Evolutionary conservation across 2,888 invertebrate genomes (phyloP), one percentile per base, ranked within the genome.

Genomic region (Eudasyphora cyanicolor): DNA sequence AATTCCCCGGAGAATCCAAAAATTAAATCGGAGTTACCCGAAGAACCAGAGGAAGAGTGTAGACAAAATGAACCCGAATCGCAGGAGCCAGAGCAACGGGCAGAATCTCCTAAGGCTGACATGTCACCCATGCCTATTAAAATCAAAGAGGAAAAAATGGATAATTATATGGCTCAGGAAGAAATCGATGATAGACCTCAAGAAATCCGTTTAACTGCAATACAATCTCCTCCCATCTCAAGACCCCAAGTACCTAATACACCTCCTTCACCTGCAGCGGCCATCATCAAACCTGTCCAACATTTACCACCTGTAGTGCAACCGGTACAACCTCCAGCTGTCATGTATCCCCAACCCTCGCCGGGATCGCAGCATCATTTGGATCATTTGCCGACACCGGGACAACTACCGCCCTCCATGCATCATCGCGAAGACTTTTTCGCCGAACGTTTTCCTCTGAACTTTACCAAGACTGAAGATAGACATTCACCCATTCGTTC

Each of bases 271-370:
- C 60, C 57, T 19, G 79, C 79, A 17, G 80, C 86, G 1, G 77
- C 88, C 27, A 84, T 86, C 76, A 76, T 80, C 14, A 74, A 93
- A 92, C 91, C 90, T 87, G 69, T 84, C 42, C 87, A 85, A 90
- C 91, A 89, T 92, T 92, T 90, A 90, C 92, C 89, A 91, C 93
- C 90, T 4, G 89, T 89, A 89, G 92, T 87, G 90, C 91, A 90
- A 89, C 93, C 90, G 2, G 89, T 88, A 19, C 91, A 89, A 38
- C 89, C 91, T 69, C 90, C 89, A 17, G 92, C 87, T 35, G 85
- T 88, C 19, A 87, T 90, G 87, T 90, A 91, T 74, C 88, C 89
- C 0, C 89, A 94, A 87, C 92, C 93, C 87, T 93, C 91, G 89
- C 92, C 90, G 14, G 89, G 93, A 90, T 93, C 93, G 88, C 89